phyloP scores from a whole-genome alignment of 2,113 vertebrate genomes.

The Cariama cristata region DNA sequence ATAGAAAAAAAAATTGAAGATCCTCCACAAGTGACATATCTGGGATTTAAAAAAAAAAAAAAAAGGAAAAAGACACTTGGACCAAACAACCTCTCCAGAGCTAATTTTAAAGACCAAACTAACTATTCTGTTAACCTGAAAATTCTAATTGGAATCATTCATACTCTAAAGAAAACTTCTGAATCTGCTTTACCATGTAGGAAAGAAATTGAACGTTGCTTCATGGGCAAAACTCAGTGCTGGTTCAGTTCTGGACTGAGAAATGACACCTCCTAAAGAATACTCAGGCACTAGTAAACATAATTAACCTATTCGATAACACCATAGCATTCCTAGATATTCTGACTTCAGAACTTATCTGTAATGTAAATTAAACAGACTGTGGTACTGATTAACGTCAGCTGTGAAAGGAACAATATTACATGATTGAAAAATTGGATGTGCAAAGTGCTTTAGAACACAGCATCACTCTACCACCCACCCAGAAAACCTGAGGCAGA shows the following conservation, averaged over 20 bases:
- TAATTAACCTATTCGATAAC: not conserved
- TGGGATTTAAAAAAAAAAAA: not conserved
- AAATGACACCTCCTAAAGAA: not conserved
- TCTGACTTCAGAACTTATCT: not conserved
- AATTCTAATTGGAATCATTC: not conserved
- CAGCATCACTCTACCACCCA: not conserved
- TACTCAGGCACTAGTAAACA: not conserved
- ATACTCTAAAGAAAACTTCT: not conserved
- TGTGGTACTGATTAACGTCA: not conserved
- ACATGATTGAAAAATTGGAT: not conserved
- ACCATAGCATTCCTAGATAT: not conserved
- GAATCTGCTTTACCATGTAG: not conserved
- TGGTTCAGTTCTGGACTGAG: not conserved
- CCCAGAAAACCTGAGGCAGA: not conserved
- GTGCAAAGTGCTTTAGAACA: not conserved
- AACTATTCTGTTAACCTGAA: not conserved
- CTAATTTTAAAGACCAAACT: not conserved
- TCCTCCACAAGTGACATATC: not conserved
- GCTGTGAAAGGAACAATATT: not conserved
- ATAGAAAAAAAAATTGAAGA: not conserved
- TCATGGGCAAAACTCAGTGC: not conserved
- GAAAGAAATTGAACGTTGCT: not conserved
- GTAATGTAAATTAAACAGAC: not conserved
- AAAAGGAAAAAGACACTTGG: not conserved
- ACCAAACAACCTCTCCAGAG: not conserved